These are phyloP conservation scores for Puffinus mauretanicus DNA, from an alignment of 2,113 vertebrate genomes.

Conservation along the genomic window DNA sequence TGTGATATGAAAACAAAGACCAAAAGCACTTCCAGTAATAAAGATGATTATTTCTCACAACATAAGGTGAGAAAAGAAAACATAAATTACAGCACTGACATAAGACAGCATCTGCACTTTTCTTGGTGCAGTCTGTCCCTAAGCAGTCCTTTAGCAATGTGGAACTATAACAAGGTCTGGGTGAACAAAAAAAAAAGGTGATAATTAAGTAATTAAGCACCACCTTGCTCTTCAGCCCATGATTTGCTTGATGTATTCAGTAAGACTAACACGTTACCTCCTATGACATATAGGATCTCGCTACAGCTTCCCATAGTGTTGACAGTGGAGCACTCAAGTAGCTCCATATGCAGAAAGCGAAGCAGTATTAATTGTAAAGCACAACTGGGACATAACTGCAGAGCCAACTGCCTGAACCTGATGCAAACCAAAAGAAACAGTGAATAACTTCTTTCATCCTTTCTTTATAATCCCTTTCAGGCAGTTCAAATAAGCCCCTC, in stretches of 20 bases:
- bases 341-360: not conserved
- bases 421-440: not conserved
- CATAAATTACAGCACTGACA: not conserved
- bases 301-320: not conserved
- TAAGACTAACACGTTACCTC: not conserved
- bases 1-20: not conserved
- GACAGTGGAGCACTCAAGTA: not conserved
- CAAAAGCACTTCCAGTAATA: not conserved
- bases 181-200: not conserved
- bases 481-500: not conserved
- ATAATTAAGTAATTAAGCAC: constrained; percentile 53
- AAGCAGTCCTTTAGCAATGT: not conserved
- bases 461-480: not conserved
- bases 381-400: not conserved
- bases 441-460: not conserved
- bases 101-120: not conserved
- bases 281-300: not conserved
- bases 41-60: not conserved
- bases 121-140: not conserved
- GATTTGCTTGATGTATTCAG: not conserved
- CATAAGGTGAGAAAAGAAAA: not conserved
- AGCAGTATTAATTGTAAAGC: not conserved
- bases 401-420: not conserved
- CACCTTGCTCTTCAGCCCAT: not conserved
- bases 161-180: not conserved